Evolutionary conservation across 1,140 invertebrate genomes (phyloP), one percentile per base, ranked within the genome.

Genomic region (Drosophila elegans): DNA sequence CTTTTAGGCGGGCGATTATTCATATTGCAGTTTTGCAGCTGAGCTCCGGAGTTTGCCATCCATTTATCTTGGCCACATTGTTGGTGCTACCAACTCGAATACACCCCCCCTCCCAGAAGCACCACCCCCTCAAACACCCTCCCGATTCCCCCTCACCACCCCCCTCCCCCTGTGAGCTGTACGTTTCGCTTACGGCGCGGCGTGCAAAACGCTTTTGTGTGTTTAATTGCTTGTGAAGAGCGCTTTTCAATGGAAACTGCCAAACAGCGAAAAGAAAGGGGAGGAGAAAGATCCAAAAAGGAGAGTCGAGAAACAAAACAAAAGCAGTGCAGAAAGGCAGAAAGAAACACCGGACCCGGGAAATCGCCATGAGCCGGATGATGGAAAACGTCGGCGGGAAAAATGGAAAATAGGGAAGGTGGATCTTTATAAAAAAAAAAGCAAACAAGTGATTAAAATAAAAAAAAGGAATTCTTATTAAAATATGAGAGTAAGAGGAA

Each of bases 211-310:
- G 83, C 83, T 88, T 89, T 89, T 89, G 84, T 89, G 84, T 89
- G 84, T 89, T 89, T 89, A 89, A 89, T 89, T 89, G 84, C 85
- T 89, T 89, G 84, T 89, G 85, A 89, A 89, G 84, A 85, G 84
- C 74, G 77, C 85, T 89, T 88, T 89, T 86, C 83, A 88, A 88
- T 88, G 83, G 83, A 86, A 86, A 88, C 67, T 76, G 72, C 80
- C 78, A 56, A 59, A 84, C 68, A 74, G 56, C 41, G 49, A 13
- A 46, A 41, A 63, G 36, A 51, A 42, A 21, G 60, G 9, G 10
- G 55, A 10, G 25, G 32, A 13, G 36, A 42, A 34, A 27, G 25
- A 10, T 7, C 16, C 13, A n/a, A 25, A 34, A 27, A 34, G 32
- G 49, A 55, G 49, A 55, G 44, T 44, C 49, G 49, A 44, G 60